Conservation (phyloP, 1,140 invertebrate species). For the Drosophila sulfurigaster region DNA sequence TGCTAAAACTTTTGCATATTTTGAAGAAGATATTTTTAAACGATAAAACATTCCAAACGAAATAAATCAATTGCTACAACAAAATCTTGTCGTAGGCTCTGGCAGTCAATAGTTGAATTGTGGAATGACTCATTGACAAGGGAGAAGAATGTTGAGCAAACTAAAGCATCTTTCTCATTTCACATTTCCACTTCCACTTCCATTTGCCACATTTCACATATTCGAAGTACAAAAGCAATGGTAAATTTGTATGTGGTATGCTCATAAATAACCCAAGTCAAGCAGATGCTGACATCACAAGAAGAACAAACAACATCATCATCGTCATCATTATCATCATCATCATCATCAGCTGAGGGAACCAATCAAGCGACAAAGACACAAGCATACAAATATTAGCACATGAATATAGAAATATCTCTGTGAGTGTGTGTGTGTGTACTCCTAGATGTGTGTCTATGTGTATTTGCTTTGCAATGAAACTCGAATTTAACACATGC, state of each 20-base stretch:
- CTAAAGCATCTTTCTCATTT: not conserved
- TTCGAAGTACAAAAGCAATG: conserved; percentile 1
- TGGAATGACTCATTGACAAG: conserved; percentile 11
- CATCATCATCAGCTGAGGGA: conserved; percentile 33
- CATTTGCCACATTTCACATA: not conserved
- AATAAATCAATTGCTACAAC: not conserved
- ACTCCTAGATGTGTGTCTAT: conserved; percentile 12
- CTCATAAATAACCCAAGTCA: conserved; percentile 40
- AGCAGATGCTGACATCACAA: conserved; percentile 52
- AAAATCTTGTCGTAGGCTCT: not conserved
- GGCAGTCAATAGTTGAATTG: not conserved
- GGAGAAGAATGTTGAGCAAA: conserved; percentile 11
- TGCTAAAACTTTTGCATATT: not conserved
- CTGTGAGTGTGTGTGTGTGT: not conserved
- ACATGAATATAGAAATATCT: conserved; percentile 2
- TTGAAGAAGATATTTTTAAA: not conserved
- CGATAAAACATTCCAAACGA: not conserved
- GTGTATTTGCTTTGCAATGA: conserved; percentile 21
- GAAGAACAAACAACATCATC: conserved; percentile 18
- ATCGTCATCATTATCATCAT: conserved; percentile 25
- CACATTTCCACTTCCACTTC: not conserved
- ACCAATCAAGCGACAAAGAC: conserved; percentile 42
- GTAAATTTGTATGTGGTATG: conserved; percentile 3
- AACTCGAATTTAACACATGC: conserved; percentile 39
- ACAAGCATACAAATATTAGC: conserved; percentile 15